Percentiles rank a stretch among this genome's conserved stretches.
Evolutionary conservation across 1,140 invertebrate species (phyloP).

Genomic region (Papilio polytes): DNA sequence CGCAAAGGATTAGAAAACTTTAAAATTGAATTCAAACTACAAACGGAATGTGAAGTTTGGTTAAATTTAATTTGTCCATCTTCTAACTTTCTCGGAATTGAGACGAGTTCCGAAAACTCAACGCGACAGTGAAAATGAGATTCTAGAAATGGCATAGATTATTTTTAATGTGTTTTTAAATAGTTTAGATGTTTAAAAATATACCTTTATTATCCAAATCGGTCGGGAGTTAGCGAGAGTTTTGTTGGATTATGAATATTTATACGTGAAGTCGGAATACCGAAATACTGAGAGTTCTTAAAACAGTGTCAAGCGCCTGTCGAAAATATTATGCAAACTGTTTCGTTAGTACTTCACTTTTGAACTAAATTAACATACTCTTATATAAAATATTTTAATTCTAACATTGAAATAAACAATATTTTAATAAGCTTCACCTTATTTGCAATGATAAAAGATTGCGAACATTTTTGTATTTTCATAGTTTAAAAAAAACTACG

Average conservation of each 20-base stretch:
- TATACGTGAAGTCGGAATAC: background rate
- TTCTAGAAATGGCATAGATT: background rate
- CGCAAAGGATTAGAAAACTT: background rate
- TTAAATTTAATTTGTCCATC: conserved; percentile 11
- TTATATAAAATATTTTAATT: background rate
- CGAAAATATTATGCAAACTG: conserved; percentile 12
- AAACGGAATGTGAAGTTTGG: background rate
- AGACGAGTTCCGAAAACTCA: conserved; percentile 1
- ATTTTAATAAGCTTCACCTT: too few species aligned
- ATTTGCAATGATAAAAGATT: too few species aligned
- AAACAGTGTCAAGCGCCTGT: conserved; percentile 28
- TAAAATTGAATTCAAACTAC: conserved; percentile 5
- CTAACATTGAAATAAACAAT: background rate
- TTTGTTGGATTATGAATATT: conserved; percentile 11
- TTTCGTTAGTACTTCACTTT: conserved; percentile 4
- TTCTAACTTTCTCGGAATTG: background rate
- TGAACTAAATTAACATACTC: background rate
- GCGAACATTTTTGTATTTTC: too few species aligned
- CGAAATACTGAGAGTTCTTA: background rate
- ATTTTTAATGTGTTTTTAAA: too few species aligned
- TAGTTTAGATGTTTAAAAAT: background rate
- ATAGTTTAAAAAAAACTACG: too few species aligned
- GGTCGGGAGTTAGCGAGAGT: background rate
- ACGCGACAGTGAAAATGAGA: background rate
- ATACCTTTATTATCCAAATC: background rate